These are phyloP conservation scores for Musca domestica DNA, from an alignment of 1,140 invertebrate genomes.

Conservation along the genomic window DNA sequence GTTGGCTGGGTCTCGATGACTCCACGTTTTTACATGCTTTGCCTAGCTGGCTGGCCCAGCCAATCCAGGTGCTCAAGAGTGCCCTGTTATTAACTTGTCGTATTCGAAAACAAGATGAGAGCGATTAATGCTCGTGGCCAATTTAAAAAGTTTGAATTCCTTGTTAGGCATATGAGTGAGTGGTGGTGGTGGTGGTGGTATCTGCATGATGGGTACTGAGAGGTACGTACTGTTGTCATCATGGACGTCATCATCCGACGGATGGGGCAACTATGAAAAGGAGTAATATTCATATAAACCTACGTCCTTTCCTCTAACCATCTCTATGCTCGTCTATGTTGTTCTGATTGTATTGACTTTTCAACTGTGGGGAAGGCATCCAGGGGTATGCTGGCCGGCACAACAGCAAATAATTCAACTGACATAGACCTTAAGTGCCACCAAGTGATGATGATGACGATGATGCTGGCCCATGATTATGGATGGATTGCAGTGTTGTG, in stretches of 20 bases:
- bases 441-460: not conserved
- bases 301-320: too few species aligned
- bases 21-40: not conserved
- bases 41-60: not conserved
- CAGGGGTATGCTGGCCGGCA: too few species aligned
- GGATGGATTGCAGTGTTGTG: conserved; percentile 10
- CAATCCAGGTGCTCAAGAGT: conserved; percentile 23
- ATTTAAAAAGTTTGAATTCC: conserved; percentile 25
- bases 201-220: too few species aligned
- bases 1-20: conserved; percentile 22
- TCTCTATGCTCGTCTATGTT: too few species aligned
- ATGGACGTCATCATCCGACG: too few species aligned
- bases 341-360: conserved; percentile 1
- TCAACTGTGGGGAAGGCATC: not conserved
- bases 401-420: conserved; percentile 6
- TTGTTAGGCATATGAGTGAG: conserved; percentile 18
- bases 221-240: too few species aligned
- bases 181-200: not conserved
- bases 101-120: conserved; percentile 31
- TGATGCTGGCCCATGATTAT: conserved; percentile 18
- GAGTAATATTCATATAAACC: too few species aligned
- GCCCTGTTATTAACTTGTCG: conserved; percentile 32
- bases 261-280: too few species aligned
- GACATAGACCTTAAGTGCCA: not conserved
- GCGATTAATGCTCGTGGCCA: conserved; percentile 32